Conservation (phyloP, 2,113 vertebrate species). For the Hassar affinis region DNA sequence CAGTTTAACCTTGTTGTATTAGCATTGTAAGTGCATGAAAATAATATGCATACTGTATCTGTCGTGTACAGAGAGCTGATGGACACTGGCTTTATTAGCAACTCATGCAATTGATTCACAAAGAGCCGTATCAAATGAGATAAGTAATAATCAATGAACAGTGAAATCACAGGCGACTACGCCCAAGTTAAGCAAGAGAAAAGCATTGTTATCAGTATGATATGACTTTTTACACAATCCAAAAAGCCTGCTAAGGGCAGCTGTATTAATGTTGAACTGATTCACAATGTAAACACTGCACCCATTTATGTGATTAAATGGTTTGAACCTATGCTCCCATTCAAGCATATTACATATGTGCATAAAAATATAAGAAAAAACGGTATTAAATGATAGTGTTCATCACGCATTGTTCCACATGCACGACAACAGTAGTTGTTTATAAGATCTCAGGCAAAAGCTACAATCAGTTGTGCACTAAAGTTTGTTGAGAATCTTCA, state of each 20-base stretch:
- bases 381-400: not conserved
- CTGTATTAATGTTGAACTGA: conserved; percentile 4
- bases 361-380: not conserved
- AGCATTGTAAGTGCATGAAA: not conserved
- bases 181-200: not conserved
- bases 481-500: not conserved
- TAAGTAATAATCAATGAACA: conserved; percentile 6
- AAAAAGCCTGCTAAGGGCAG: not conserved
- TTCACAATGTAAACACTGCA: conserved; percentile 17
- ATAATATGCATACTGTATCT: conserved; percentile 1
- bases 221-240: not conserved
- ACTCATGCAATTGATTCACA: not conserved
- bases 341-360: not conserved
- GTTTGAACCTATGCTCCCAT: not conserved
- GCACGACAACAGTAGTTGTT: not conserved
- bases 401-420: not conserved
- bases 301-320: not conserved
- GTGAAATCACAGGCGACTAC: not conserved
- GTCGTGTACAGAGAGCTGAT: not conserved
- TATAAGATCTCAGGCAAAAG: not conserved
- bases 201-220: not conserved
- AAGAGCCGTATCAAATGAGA: not conserved
- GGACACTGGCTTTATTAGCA: not conserved
- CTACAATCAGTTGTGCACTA: not conserved
- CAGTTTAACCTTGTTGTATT: conserved; percentile 4